Base-by-base conservation (phyloP, 2,113 vertebrate genomes). In the Psettodes erumei region DNA sequence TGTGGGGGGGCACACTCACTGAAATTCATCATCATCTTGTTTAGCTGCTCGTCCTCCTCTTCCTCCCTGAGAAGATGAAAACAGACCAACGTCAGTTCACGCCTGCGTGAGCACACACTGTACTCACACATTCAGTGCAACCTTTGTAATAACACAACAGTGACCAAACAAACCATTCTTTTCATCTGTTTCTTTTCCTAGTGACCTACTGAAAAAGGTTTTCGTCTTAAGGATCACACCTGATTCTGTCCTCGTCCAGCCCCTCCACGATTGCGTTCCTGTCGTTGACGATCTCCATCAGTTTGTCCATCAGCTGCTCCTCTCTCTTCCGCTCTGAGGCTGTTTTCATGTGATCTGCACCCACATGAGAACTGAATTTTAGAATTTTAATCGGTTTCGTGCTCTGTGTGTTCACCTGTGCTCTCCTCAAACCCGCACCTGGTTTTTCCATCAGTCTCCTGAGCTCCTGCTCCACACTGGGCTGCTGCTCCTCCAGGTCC, bases 171-270 rank as follows among this genome's bases (percentile, higher is more conserved):
- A n/a, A n/a, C n/a, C n/a, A n/a, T n/a, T n/a, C n/a, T n/a, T n/a
- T n/a, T n/a, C n/a, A n/a, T n/a, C n/a, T n/a, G n/a, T n/a, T n/a
- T n/a, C n/a, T n/a, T n/a, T n/a, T n/a, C n/a, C n/a, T n/a, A n/a
- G n/a, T n/a, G n/a, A n/a, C n/a, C n/a, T n/a, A n/a, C n/a, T n/a
- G n/a, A n/a, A n/a, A n/a, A n/a, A n/a, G n/a, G n/a, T n/a, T n/a
- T n/a, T n/a, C n/a, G n/a, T n/a, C n/a, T n/a, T n/a, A n/a, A n/a
- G n/a, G n/a, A n/a, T n/a, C 50, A 13, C 74, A 98, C 98, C 98
- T 95, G 88, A 99, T 85, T 25, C 98, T 85, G 92, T 99, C 98
- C 59, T 99, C 96, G 6, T 99, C 98, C 91, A 99, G 89, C 19
- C 92, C 93, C 1, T 99, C 97, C 2, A 99, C 65, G 0, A 99